These are phyloP conservation scores for Phenganax marumi DNA, from an alignment of 92 coral and sea anemone genomes.

Conservation along the genomic window DNA sequence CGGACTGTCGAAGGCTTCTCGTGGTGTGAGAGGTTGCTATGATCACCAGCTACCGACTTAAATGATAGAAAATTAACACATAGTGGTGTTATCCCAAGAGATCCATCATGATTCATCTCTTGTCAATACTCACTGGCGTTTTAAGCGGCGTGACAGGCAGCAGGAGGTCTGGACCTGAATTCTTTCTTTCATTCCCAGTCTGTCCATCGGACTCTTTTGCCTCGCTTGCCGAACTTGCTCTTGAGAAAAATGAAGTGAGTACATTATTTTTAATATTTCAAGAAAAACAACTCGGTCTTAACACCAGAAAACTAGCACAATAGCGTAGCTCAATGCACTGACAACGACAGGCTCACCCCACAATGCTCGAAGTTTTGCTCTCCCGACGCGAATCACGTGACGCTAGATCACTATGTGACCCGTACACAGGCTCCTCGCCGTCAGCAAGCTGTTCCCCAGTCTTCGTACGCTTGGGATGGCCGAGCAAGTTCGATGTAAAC, in stretches of 20 bases:
- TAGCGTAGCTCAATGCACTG: neutral
- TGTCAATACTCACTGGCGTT: slow-evolving; percentile 11
- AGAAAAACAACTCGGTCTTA: neutral
- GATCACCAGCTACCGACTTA: neutral
- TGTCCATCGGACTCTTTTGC: slow-evolving; percentile 28
- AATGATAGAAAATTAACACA: neutral
- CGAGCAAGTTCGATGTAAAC: slow-evolving; percentile 88
- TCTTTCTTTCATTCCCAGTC: neutral
- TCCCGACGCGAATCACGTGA: slow-evolving; percentile 71
- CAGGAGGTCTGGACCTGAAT: slow-evolving; percentile 2
- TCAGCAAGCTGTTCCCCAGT: slow-evolving; percentile 88
- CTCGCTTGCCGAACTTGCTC: slow-evolving; percentile 42
- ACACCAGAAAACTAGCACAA: neutral
- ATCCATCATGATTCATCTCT: neutral
- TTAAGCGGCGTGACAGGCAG: slow-evolving; percentile 19
- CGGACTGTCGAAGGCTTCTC: slow-evolving; percentile 75
- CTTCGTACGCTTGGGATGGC: slow-evolving; percentile 94
- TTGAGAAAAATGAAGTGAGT: neutral
- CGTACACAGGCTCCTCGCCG: slow-evolving; percentile 97
- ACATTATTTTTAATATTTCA: neutral
- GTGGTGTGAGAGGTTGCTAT: slow-evolving; percentile 38
- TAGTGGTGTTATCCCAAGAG: neutral
- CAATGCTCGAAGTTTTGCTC: slow-evolving; percentile 54
- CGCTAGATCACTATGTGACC: slow-evolving; percentile 77
- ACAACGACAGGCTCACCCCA: slow-evolving; percentile 9